phyloP scores from a whole-genome alignment of 2,113 vertebrate species.

The Spizaetus ornatus region DNA sequence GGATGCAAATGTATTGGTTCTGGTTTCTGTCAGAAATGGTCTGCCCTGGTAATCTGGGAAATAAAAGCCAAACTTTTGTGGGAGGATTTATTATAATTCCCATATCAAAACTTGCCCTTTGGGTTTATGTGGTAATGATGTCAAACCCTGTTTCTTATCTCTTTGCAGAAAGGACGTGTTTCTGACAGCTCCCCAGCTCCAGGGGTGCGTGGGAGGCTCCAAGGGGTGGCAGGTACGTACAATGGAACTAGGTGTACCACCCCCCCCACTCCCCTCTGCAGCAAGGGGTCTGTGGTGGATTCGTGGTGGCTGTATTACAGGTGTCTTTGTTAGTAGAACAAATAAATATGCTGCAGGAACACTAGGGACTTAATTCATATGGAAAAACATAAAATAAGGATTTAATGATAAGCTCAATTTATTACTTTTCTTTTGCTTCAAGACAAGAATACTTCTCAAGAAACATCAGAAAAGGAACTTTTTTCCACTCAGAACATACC shows the following conservation, averaged over 20 bases:
- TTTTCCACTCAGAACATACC: accelerated
- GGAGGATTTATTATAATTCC: not conserved
- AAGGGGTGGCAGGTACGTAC: not conserved
- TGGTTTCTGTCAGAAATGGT: not conserved
- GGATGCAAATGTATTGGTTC: not conserved
- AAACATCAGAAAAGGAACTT: not conserved
- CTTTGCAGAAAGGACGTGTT: not conserved
- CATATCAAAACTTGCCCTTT: not conserved
- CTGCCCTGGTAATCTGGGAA: not conserved
- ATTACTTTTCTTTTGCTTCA: not conserved
- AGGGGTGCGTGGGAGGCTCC: not conserved
- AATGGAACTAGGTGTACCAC: not conserved
- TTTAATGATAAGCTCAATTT: not conserved
- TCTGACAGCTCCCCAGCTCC: not conserved
- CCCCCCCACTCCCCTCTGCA: not conserved
- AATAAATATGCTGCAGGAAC: not conserved
- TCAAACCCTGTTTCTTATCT: not conserved
- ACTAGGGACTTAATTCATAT: not conserved
- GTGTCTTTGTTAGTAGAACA: not conserved
- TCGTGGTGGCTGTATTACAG: accelerated
- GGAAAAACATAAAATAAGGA: not conserved
- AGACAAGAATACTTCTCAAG: not conserved
- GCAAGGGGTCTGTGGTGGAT: not conserved
- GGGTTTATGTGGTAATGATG: not conserved
- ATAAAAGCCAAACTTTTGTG: not conserved